phyloP scores from a whole-genome alignment of 2,797 vertebrate genomes.

The Premnoplex brunnescens region DNA sequence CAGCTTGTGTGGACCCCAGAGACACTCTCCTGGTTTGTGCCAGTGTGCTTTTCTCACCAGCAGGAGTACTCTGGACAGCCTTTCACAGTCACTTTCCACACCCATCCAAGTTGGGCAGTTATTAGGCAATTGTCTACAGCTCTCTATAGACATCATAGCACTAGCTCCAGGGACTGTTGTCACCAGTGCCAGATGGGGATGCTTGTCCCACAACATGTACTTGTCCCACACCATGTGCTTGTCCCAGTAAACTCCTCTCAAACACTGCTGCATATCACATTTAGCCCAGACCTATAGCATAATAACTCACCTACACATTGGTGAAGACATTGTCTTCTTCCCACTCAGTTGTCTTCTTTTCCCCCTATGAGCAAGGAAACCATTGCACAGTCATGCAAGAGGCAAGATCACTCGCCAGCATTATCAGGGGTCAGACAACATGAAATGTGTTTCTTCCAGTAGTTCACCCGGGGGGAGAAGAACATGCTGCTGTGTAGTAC shows the following conservation, averaged over 20 bases:
- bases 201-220: background rate
- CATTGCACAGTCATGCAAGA: background rate
- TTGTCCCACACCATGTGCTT: background rate
- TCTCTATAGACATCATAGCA: background rate
- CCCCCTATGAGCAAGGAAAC: background rate
- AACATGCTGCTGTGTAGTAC: background rate
- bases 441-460: background rate
- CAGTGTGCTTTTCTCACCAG: background rate
- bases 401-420: background rate
- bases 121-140: background rate
- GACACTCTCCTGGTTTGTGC: background rate
- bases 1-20: rapidly evolving
- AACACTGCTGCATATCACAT: background rate
- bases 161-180: background rate
- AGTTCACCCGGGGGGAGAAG: background rate
- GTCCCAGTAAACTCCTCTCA: background rate
- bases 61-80: background rate
- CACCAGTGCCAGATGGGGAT: background rate
- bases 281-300: background rate
- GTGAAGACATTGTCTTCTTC: background rate
- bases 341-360: background rate
- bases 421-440: background rate
- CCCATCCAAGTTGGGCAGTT: background rate
- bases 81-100: background rate
- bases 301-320: background rate